phyloP scores from a whole-genome alignment of 2,113 vertebrate genomes.

The Eolophus roseicapilla region DNA sequence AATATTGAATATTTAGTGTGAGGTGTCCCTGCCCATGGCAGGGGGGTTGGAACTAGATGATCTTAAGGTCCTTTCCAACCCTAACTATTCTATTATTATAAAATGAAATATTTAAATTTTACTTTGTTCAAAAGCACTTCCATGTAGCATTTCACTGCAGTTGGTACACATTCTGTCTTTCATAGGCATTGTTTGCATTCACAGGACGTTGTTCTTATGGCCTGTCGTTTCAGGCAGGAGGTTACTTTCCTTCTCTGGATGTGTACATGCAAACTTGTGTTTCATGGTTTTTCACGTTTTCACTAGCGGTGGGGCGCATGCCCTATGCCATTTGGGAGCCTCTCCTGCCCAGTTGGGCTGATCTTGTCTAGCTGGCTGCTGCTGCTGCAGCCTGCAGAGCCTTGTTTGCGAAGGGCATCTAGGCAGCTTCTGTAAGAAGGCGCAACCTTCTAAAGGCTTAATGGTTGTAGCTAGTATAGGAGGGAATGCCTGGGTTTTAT shows the following conservation, averaged over 20 bases:
- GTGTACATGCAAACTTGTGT: accelerated
- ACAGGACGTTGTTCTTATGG: not conserved
- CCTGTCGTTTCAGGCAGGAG: not conserved
- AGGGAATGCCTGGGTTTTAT: not conserved
- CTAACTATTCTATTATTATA: not conserved
- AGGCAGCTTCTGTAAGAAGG: not conserved
- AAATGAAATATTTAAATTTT: not conserved
- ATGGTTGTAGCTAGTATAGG: accelerated
- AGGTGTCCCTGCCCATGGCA: too few species aligned
- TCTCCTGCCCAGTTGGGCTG: not conserved
- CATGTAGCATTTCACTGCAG: not conserved
- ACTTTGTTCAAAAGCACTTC: not conserved
- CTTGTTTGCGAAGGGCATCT: not conserved
- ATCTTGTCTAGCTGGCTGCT: not conserved
- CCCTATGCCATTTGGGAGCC: not conserved
- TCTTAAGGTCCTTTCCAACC: too few species aligned
- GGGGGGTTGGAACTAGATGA: too few species aligned
- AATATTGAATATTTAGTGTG: not conserved
- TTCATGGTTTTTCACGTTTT: accelerated
- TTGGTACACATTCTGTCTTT: not conserved
- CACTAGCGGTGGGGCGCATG: not conserved
- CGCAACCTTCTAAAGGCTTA: not conserved
- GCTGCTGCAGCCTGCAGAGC: not conserved
- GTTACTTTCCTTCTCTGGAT: not conserved
- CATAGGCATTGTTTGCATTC: not conserved